Evolutionary conservation across 2,797 vertebrate genomes (phyloP), one percentile per base, ranked within the genome.

Genomic region (Cyclura pinguis): DNA sequence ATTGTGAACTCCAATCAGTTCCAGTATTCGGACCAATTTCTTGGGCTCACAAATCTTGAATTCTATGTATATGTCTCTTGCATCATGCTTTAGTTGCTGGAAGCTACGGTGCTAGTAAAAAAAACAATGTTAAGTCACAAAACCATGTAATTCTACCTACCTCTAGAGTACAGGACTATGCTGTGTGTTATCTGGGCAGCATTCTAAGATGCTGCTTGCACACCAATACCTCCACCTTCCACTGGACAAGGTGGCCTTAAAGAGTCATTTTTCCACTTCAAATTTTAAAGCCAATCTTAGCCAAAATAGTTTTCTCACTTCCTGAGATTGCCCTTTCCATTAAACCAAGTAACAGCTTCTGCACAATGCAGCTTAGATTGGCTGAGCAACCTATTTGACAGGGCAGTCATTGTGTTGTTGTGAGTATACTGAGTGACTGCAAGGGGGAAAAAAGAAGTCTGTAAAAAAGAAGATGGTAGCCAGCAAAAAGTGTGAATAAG

Each of bases 401-500:
- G 6, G 4, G 47, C 27, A 35, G n/a, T 16, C 38, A 55, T 74
- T 67, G 62, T 67, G 62, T 67, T 27, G 22, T 24, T 16, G 9
- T 14, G 20, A 57, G 32, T 20, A 55, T 85, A 52, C 64, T 16
- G 47, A 83, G 38, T 24, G 59, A 50, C 12, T 42, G 22, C 20
- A 86, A 81, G 20, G 74, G 18, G 42, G 62, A 78, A 84, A 73
- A 29, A 77, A 74, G 52, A 90, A 90, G 78, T 86, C 6, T 50
- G 9, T 80, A 35, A 57, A 81, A 69, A 80, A 62, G 29, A 62
- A 86, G 38, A 64, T 29, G 24, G 7, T 18, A 76, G 52, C 74
- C 57, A 95, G 47, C 59, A 38, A 13, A 67, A 88, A 92, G 69
- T 32, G 82, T 91, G 50, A 92, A 50, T 22, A 82, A 85, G 85